These are phyloP conservation scores for Drosophila subquinaria DNA, from an alignment of 2,888 invertebrate genomes.

Conservation along the genomic window DNA sequence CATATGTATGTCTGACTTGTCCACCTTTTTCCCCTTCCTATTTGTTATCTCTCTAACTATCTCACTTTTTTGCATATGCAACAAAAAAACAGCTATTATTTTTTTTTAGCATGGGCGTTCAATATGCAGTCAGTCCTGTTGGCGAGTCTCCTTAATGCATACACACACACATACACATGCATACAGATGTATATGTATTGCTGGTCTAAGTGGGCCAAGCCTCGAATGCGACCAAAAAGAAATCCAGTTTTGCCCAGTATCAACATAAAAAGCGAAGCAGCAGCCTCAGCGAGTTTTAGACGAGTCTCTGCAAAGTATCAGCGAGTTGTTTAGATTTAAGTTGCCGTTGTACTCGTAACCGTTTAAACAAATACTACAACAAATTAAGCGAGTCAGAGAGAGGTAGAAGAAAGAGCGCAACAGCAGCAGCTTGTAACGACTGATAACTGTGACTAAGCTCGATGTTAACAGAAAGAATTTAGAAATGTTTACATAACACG, in stretches of 20 bases:
- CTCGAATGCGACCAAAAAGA: conserved; percentile 68
- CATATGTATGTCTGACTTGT: not conserved
- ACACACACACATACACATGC: conserved; percentile 3
- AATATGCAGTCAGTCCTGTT: conserved; percentile 77
- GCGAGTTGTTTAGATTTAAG: conserved; percentile 56
- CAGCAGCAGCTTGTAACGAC: conserved; percentile 4
- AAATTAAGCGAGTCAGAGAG: conserved; percentile 10
- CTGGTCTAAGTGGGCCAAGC: conserved; percentile 75
- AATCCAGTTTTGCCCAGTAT: conserved; percentile 67
- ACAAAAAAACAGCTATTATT: conserved; percentile 28
- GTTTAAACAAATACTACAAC: conserved; percentile 62
- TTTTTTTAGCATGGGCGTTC: conserved; percentile 62
- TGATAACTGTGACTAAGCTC: conserved; percentile 53
- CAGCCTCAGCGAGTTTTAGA: conserved; percentile 39
- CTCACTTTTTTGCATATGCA: conserved; percentile 32
- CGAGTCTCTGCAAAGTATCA: conserved; percentile 34
- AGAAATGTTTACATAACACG: not conserved
- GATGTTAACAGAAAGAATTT: conserved; percentile 19
- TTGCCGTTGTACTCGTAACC: conserved; percentile 57
- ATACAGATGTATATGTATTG: conserved; percentile 28
- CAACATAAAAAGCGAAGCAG: conserved; percentile 10
- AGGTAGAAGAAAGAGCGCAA: conserved; percentile 5
- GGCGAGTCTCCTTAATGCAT: conserved; percentile 62
- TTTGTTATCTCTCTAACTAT: not conserved
- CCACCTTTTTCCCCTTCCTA: not conserved